Base-by-base conservation (phyloP, 2,888 invertebrate genomes). In the Eristalinus aeneus region DNA sequence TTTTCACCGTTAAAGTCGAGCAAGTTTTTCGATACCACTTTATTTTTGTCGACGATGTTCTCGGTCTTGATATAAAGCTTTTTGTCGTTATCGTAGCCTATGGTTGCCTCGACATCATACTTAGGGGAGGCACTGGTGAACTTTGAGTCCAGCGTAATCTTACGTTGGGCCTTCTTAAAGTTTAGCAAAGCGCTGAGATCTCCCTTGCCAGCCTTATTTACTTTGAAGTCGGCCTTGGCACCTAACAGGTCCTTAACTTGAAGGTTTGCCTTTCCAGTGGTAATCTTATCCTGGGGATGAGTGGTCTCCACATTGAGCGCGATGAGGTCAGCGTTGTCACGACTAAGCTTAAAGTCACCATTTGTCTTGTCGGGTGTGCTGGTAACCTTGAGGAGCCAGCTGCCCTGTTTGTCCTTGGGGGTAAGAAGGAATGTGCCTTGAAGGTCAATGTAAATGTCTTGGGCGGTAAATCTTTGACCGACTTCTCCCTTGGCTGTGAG, bases 11-110 rank as follows among this genome's bases (percentile, higher is more conserved):
- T 90, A 3, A 94, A 80, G 56, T 94, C 94, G 0, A 94, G 83
- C 1, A 92, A 89, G 88, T 94, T 95, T 89, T 95, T 96, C 0
- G 96, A 94, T 27, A 95, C 94, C 0, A 96, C 56, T 1, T 93
- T 92, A 8, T 93, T 92, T 5, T 93, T 36, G 92, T 91, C 94
- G 0, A 94, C 88, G 85, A 94, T 94, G 73, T 94, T 94, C 86
- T 94, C 93, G 0, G 96, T 96, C 36, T 94, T 94, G 53, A 96
- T 89, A 78, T 94, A 94, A 3, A 97, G 88, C 89, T 95, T 95
- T 89, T 96, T 95, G 58, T 93, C 94, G 58, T 95, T 95, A 90
- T 96, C 95, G 34, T 96, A 94, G 88, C 93, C 94, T 3, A 97
- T 69, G 61, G 95, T 95, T 0, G 95, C 89, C 63, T 95, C 94